Conservation (phyloP, 2,888 invertebrate genomes). For the Hydroisotoma schaefferi region DNA sequence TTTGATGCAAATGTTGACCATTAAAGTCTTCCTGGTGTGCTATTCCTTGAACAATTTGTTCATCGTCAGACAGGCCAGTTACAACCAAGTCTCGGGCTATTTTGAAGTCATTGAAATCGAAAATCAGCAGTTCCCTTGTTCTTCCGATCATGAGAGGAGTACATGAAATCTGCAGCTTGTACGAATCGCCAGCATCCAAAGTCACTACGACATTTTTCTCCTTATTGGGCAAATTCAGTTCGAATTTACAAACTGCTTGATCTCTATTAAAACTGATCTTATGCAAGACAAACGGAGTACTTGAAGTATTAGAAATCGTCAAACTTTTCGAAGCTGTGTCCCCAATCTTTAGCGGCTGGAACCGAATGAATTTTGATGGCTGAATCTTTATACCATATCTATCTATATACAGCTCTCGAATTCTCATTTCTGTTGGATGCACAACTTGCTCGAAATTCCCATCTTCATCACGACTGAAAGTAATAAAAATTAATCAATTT, state of each 20-base stretch:
- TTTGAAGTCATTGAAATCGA: slow-evolving; percentile 62
- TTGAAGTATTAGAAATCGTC: slow-evolving; percentile 26
- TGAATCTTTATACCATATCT: slow-evolving; percentile 32
- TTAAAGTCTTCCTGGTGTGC: not conserved
- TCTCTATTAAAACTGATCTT: slow-evolving; percentile 22
- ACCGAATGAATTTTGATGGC: slow-evolving; percentile 18
- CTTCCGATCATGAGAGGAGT: slow-evolving; percentile 61
- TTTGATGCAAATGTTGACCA: slow-evolving; percentile 8
- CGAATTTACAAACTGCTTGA: slow-evolving; percentile 33
- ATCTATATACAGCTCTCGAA: slow-evolving; percentile 24
- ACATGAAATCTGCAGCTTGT: slow-evolving; percentile 57
- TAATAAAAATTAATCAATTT: not conserved
- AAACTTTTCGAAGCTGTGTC: slow-evolving; percentile 8
- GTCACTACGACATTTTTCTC: slow-evolving; percentile 51
- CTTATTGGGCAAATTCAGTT: slow-evolving; percentile 10
- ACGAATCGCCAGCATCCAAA: slow-evolving; percentile 54
- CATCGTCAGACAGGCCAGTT: slow-evolving; percentile 52
- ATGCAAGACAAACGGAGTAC: not conserved
- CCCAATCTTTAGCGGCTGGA: slow-evolving; percentile 24
- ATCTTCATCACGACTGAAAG: slow-evolving; percentile 1
- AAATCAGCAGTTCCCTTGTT: slow-evolving; percentile 61
- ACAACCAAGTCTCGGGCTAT: slow-evolving; percentile 61
- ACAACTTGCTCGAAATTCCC: not conserved
- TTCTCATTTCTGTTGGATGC: slow-evolving; percentile 5
- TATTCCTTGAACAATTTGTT: not conserved